These are phyloP conservation scores for Hemiprocne comata DNA, from an alignment of 2,113 vertebrate species.

Conservation along the genomic window DNA sequence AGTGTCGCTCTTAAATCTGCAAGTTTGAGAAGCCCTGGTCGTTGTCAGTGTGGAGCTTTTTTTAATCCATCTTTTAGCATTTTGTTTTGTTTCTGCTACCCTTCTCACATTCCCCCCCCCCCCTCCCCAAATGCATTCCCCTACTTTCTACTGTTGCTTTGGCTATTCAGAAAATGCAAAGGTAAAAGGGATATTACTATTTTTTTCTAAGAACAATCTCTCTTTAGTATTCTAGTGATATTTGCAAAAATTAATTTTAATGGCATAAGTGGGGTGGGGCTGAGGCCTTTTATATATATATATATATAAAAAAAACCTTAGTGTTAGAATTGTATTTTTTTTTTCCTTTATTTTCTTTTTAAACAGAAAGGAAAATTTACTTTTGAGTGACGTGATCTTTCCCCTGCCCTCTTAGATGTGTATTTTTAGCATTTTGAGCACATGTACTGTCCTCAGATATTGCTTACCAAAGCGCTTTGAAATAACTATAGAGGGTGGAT, in stretches of 20 bases:
- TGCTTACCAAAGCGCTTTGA: conserved; percentile 63
- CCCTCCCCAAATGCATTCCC: not conserved
- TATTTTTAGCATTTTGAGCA: conserved; percentile 64
- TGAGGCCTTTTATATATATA: not conserved
- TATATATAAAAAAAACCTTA: not conserved
- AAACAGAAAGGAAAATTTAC: not conserved
- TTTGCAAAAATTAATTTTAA: not conserved
- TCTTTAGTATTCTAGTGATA: not conserved
- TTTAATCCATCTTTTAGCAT: conserved; percentile 9
- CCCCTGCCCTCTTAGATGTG: not conserved
- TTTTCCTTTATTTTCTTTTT: not conserved
- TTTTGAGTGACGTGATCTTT: conserved; percentile 8
- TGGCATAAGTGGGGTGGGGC: not conserved
- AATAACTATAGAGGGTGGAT: conserved; percentile 57
- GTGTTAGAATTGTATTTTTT: accelerated
- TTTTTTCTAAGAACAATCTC: not conserved
- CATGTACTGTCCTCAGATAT: conserved; percentile 56
- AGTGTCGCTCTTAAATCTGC: not conserved
- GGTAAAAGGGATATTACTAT: not conserved
- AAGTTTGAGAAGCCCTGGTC: not conserved
- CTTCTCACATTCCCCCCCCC: not conserved
- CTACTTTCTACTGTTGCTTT: not conserved
- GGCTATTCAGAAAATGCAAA: not conserved
- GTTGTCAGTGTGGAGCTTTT: not conserved
- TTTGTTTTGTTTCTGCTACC: not conserved